These are phyloP conservation scores for Lemur catta DNA, from an alignment of 2,797 vertebrate species.

Conservation along the genomic window DNA sequence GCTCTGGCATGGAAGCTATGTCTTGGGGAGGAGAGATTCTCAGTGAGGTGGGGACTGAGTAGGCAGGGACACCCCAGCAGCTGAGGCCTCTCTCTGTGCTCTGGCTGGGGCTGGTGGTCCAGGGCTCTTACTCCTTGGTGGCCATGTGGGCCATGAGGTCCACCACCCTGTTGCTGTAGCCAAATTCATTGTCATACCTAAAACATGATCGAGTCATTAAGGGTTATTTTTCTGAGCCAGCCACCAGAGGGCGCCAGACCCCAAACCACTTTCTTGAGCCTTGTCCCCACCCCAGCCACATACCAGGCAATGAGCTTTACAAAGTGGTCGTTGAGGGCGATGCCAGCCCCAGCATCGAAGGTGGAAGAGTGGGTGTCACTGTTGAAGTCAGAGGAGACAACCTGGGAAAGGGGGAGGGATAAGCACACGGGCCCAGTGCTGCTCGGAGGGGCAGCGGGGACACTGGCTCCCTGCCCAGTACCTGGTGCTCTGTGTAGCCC, in stretches of 20 bases:
- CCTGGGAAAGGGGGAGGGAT: constrained; percentile 80
- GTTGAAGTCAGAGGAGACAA: constrained; percentile 97
- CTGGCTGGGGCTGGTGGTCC: constrained; percentile 52
- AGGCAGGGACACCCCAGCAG: constrained; percentile 67
- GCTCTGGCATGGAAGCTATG: constrained; percentile 74
- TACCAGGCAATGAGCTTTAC: constrained; percentile 98
- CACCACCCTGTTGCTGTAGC: constrained; percentile 95
- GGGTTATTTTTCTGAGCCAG: background rate
- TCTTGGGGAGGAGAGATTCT: constrained; percentile 67
- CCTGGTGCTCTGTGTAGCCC: constrained; percentile 96
- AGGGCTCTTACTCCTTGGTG: constrained; percentile 90
- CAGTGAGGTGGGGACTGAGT: constrained; percentile 76
- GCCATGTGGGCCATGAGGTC: constrained; percentile 96
- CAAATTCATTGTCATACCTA: constrained; percentile 98
- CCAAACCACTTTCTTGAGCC: rapidly evolving
- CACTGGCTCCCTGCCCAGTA: constrained; percentile 32
- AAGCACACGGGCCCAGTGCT: background rate
- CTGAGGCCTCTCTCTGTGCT: constrained; percentile 28
- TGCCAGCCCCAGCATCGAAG: constrained; percentile 96
- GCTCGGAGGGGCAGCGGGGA: rapidly evolving
- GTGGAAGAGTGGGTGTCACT: constrained; percentile 93
- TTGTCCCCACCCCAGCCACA: background rate
- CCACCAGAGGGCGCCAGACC: background rate
- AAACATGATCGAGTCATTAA: background rate
- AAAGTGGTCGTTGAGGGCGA: constrained; percentile 96